A percentile compares a stretch with the other conserved stretches of the same genome.
Conservation (phyloP, 2,113 vertebrate species). For the Sceloporus tristichus region DNA sequence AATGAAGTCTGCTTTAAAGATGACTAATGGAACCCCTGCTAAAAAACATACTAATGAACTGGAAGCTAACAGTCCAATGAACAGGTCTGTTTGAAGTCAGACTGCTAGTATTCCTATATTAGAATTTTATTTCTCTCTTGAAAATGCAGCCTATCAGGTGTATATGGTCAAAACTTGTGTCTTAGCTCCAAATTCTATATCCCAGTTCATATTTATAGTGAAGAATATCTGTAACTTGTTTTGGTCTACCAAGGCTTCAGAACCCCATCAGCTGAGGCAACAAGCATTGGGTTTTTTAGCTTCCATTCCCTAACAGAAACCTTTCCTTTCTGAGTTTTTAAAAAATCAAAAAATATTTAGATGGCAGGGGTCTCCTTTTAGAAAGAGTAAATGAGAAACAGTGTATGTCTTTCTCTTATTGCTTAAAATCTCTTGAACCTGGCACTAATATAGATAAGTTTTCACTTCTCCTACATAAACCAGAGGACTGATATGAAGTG, state of each 20-base stretch:
- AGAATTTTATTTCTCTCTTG: background rate
- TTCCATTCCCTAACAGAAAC: background rate
- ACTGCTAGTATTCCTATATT: background rate
- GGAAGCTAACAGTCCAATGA: constrained; percentile 62
- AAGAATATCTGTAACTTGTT: background rate
- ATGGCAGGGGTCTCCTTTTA: too few species aligned
- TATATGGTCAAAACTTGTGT: background rate
- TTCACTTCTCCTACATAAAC: background rate
- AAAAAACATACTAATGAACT: constrained; percentile 76
- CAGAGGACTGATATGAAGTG: background rate
- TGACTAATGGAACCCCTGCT: constrained; percentile 70
- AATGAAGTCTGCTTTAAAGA: constrained; percentile 73
- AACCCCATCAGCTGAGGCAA: background rate
- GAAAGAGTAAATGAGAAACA: background rate
- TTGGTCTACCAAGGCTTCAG: background rate
- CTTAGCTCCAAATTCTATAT: background rate
- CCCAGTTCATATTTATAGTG: background rate
- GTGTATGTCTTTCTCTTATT: background rate
- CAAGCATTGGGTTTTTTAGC: background rate
- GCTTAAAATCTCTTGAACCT: background rate
- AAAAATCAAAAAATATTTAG: background rate
- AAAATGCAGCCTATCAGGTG: constrained; percentile 16
- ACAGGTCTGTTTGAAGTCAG: constrained; percentile 67
- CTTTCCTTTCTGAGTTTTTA: background rate
- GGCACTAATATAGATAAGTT: background rate